Base-by-base conservation (phyloP, 2,888 invertebrate species). In the Epiblema foenella region DNA sequence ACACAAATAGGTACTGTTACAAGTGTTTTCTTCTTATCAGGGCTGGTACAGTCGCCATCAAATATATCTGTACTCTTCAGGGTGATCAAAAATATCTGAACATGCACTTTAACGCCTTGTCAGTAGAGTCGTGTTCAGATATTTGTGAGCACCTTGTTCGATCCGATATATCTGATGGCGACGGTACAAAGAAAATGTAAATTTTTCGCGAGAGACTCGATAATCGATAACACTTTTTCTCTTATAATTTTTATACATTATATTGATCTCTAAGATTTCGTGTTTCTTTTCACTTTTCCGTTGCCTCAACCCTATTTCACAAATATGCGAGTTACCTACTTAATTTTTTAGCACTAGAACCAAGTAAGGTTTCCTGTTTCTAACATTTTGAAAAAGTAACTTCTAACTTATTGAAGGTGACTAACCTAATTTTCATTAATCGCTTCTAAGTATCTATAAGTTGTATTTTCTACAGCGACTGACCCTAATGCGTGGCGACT, bases 401-500 rank as follows among this genome's bases (percentile, higher is more conserved):
- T 52, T 52, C 9, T 52, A 12, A 10, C 52, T 24, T 24, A 20
- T 7, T 54, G 12, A 52, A 52, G 18, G 0, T 15, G 20, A 20
- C 5, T 12, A 52, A 12, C 12, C 12, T 24, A 15, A 18, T 5
- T 20, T 5, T 52, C 11, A 8, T 4, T 52, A 11, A 10, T 12
- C 15, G 11, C 18, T 18, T 11, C 20, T 37, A 46, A 42, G 37
- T 39, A 65, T 54, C 51, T 68, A 42, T 60, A 17, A 60, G 37
- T 56, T 37, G 57, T 46, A 24, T 12, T 73, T 52, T 58, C 69
- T 72, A 77, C 93, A 95, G 96, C 95, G 77, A 95, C 95, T 75
- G 96, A 97, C 90, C 96, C 96, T 72, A 96, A 97, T 89, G 96
- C 96, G 76, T 97, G 96, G 96, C 95, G 96, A 75, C 94, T 97